These are phyloP conservation scores for Atrichornis clamosus DNA, from an alignment of 2,113 vertebrate species.

Conservation along the genomic window DNA sequence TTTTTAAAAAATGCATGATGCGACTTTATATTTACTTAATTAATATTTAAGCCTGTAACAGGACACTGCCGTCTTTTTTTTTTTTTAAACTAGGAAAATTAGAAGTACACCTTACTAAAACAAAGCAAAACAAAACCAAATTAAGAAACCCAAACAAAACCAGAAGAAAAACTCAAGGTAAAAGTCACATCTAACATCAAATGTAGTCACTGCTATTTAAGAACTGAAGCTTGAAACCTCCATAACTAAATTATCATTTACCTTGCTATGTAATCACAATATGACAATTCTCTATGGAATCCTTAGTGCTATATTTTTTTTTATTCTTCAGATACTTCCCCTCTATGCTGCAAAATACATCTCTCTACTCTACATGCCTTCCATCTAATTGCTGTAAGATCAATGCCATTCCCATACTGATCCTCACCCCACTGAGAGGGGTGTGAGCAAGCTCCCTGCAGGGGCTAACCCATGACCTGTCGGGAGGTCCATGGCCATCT, in stretches of 20 bases:
- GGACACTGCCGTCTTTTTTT: not conserved
- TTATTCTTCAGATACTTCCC: not conserved
- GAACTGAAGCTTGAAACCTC: not conserved
- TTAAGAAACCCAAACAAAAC: not conserved
- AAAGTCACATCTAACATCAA: not conserved
- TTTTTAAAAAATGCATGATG: not conserved
- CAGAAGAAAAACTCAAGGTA: not conserved
- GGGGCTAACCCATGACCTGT: not conserved
- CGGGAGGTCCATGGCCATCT: not conserved
- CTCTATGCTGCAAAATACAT: not conserved
- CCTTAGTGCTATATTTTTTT: not conserved
- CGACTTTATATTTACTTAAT: not conserved
- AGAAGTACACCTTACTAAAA: not conserved
- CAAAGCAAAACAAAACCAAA: not conserved
- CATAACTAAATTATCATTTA: not conserved
- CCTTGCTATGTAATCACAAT: not conserved
- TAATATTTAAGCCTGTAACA: not conserved
- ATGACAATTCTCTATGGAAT: not conserved
- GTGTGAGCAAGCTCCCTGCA: accelerated
- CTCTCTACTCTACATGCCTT: not conserved
- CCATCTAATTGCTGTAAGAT: not conserved
- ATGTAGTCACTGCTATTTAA: not conserved
- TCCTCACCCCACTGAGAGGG: not conserved
- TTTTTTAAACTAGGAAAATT: not conserved
- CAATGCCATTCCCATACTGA: not conserved